Evolutionary conservation across 2,797 vertebrate genomes (phyloP), one percentile per base, ranked within the genome.

Genomic region (Liparis tanakae): DNA sequence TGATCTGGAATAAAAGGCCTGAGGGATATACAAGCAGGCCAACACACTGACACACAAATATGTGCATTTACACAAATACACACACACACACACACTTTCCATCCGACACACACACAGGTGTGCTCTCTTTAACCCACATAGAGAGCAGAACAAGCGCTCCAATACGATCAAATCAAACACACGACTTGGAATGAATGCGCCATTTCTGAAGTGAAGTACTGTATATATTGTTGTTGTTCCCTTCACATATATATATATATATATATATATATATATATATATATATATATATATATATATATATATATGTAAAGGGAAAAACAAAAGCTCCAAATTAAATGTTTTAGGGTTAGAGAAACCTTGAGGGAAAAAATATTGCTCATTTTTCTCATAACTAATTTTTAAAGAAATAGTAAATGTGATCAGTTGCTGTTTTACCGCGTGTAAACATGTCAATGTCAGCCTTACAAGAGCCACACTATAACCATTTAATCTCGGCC

Each of bases 1-100:
- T 89, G 87, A 91, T 89, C 77, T 81, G 80, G 60, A 79, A 76
- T 84, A 51, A 77, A 75, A 78, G 65, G 77, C 89, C 79, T 76
- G 54, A 83, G 84, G 89, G 79, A 76, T 71, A 71, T 61, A 84
- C 74, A 84, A 83, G 83, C 69, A 75, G 61, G 59, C 37, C 57
- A 68, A 83, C 60, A 78, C 36, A 25, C 1, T 7, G 20, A 72
- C 60, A 50, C 22, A 37, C 36, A 57, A 57, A 57, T 13, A 51
- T 25, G 7, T 10, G 64, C 46, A 64, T 34, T 7, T 20, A 48
- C 20, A 34, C 22, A 51, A 12, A 51, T 12, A 22, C 6, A 61
- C 33, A 54, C 20, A 43, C 43, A 61, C 39, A 33, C 36, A 48
- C 43, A 61, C 39, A 33, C 36, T 43, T 48, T 17, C 44, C 50